These are phyloP conservation scores for Saccopteryx leptura DNA, from an alignment of 2,113 vertebrate species.

Conservation along the genomic window DNA sequence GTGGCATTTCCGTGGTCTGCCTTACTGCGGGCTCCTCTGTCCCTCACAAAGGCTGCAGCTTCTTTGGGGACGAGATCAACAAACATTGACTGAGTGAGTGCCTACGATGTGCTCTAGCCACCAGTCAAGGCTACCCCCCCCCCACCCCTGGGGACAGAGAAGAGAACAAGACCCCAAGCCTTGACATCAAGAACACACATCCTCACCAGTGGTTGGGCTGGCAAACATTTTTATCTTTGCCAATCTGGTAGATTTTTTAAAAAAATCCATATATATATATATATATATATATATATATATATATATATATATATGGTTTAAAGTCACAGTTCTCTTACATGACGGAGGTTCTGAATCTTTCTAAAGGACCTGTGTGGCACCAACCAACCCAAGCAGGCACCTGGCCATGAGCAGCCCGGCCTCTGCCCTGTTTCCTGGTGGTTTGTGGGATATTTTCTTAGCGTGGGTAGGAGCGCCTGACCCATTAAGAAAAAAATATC, in stretches of 20 bases:
- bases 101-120: not conserved
- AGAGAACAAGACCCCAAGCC: not conserved
- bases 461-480: not conserved
- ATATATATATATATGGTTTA: not conserved
- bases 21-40: not conserved
- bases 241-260: not conserved
- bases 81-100: not conserved
- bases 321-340: conserved; percentile 40
- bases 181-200: not conserved
- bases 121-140: not conserved
- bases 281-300: no score
- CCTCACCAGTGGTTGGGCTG: not conserved
- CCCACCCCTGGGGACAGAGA: not conserved
- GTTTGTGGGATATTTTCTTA: conserved; percentile 52
- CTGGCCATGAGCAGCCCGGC: not conserved
- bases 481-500: conserved; percentile 24
- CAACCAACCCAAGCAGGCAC: not conserved
- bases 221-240: conserved; percentile 10
- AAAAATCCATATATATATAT: not conserved
- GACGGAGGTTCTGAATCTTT: conserved; percentile 58
- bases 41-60: not conserved
- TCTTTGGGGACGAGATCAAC: not conserved
- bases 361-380: not conserved
- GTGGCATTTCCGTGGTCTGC: not conserved
- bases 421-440: not conserved